phyloP scores from a whole-genome alignment of 2,113 vertebrate genomes.

The Zosterops hypoxanthus region DNA sequence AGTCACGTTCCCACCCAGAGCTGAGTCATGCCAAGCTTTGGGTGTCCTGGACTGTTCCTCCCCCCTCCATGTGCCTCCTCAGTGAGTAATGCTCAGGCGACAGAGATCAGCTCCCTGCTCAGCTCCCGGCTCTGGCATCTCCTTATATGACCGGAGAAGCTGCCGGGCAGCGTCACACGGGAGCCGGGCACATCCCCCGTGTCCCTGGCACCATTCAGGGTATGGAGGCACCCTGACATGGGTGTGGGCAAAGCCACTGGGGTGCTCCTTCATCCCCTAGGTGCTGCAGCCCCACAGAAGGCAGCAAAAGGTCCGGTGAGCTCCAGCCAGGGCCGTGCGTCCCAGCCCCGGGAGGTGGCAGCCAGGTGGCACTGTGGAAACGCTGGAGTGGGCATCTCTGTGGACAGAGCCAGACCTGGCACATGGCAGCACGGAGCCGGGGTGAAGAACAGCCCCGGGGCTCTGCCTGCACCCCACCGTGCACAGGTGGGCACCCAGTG shows the following conservation, averaged over 20 bases:
- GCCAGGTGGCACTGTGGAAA: constrained; percentile 72
- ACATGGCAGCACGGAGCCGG: rapidly evolving
- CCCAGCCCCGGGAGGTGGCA: background rate
- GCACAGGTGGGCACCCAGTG: background rate
- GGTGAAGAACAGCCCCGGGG: background rate
- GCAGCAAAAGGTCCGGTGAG: rapidly evolving
- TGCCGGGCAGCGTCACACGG: background rate
- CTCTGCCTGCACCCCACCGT: background rate
- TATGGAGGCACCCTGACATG: rapidly evolving
- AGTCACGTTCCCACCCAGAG: rapidly evolving
- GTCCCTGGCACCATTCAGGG: rapidly evolving
- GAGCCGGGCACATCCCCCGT: background rate
- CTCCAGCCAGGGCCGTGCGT: rapidly evolving
- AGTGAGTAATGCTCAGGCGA: constrained; percentile 62
- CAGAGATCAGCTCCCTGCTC: background rate
- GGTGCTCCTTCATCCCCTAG: rapidly evolving
- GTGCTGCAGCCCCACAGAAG: background rate
- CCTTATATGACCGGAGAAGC: constrained; percentile 56
- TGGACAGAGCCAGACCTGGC: background rate
- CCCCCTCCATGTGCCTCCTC: background rate
- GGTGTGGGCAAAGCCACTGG: rapidly evolving
- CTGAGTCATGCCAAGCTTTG: constrained; percentile 44
- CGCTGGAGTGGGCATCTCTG: background rate
- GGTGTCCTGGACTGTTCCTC: background rate
- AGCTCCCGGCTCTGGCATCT: constrained; percentile 42